These are phyloP conservation scores for Campoplex capitator DNA, from an alignment of 2,888 invertebrate genomes.

Conservation along the genomic window DNA sequence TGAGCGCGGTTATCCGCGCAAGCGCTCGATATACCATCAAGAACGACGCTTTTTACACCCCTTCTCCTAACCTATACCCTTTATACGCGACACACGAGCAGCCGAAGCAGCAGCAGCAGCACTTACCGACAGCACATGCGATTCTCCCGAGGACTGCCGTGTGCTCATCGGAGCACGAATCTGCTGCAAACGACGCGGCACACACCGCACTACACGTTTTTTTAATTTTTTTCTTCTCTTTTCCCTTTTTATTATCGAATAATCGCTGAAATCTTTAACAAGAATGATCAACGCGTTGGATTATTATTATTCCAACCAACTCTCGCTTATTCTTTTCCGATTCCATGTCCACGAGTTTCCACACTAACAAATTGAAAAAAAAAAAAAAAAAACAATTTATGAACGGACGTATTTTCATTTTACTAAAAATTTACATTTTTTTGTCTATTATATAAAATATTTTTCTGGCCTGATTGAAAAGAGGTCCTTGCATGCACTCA, in stretches of 20 bases:
- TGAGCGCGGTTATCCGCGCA: slow-evolving; percentile 77
- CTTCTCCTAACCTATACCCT: slow-evolving; percentile 33
- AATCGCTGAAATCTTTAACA: not conserved
- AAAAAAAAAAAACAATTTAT: not conserved
- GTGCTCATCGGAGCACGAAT: slow-evolving; percentile 42
- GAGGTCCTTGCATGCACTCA: not conserved
- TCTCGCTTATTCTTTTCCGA: not conserved
- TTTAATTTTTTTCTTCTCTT: not conserved
- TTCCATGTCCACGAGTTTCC: not conserved
- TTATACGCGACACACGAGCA: slow-evolving; percentile 23
- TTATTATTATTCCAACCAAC: not conserved
- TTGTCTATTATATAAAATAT: not conserved
- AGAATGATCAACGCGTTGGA: not conserved
- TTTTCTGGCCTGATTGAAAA: not conserved
- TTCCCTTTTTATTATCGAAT: not conserved
- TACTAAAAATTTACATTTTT: not conserved
- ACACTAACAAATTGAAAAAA: not conserved
- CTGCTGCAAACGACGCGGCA: slow-evolving; percentile 33
- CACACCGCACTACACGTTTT: not conserved
- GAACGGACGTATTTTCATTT: not conserved
- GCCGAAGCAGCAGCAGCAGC: slow-evolving; percentile 37
- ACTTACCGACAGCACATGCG: slow-evolving; percentile 38
- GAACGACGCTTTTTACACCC: slow-evolving; percentile 63
- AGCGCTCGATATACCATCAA: slow-evolving; percentile 75
- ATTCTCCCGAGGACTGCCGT: slow-evolving; percentile 11